Base-by-base conservation (phyloP, 64 coral and sea anemone species). In the Dendronephthya gigantea region DNA sequence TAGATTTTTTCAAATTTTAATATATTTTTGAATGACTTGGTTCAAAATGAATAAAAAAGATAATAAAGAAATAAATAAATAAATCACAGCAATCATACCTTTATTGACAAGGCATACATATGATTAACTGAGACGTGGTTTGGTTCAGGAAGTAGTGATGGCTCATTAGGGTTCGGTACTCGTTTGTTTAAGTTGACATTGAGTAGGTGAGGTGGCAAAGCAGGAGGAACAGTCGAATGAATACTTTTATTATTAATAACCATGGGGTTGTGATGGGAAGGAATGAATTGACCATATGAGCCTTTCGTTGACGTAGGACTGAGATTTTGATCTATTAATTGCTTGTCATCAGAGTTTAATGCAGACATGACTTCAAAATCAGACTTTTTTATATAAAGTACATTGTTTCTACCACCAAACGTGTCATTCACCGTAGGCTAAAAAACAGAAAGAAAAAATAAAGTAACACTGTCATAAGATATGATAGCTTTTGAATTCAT, bases 331-430 rank as follows among this genome's bases (percentile, higher is more conserved):
- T 14, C 36, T 33, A 12, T 17, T 52, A 62, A 23, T 79, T 19
- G 34, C 62, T 86, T 97, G 7, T 92, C 94, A 88, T 97, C 94
- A 23, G 50, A 84, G 35, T 98, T 92, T 15, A 98, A 76, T 2
- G 95, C 95, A 52, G 93, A 89, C 84, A 98, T 93, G 2, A 98
- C 95, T 88, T 98, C 95, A 88, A 98, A 93, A 51, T 98, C 95
- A 40, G 95, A 89, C 48, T 98, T 98, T 34, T 85, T 62, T 0
- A 98, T 92, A 13, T 81, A 84, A 9, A 98, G 81, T 3, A 98
- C 90, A 79, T 98, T 98, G 70, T 98, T 98, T 38, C 95, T 87
- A 1, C 95, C 95, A 12, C 95, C 95, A 93, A 93, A 98, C 69
- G 93, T 93, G 45, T 98, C 95, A 76, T 93, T 93, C 66, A 92